A percentile compares a stretch with the other conserved stretches of the same genome.
These are phyloP conservation scores for Notodonta dromedarius DNA, from an alignment of 2,888 invertebrate genomes.

Conservation along the genomic window DNA sequence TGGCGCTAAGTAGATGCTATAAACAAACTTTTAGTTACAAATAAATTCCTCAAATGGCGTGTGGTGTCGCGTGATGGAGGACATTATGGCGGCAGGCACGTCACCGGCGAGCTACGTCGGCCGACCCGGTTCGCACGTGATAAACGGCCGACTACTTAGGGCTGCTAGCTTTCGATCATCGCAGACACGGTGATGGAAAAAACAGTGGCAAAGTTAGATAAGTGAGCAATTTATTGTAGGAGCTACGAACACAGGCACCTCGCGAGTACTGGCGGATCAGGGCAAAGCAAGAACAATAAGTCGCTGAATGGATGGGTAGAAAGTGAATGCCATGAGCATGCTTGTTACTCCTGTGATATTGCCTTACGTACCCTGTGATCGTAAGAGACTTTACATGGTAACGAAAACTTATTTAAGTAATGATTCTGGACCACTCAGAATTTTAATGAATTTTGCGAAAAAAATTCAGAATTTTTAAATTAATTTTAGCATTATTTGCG, in stretches of 20 bases:
- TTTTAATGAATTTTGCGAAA: too few species aligned
- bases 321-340: too few species aligned
- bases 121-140: slow-evolving; percentile 68
- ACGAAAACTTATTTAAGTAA: too few species aligned
- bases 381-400: too few species aligned
- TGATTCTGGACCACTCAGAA: too few species aligned
- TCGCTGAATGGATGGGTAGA: too few species aligned
- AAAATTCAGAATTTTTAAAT: too few species aligned
- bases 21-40: slow-evolving; percentile 42
- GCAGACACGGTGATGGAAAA: slow-evolving; percentile 6
- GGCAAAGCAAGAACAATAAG: slow-evolving; percentile 2
- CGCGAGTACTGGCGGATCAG: neutral
- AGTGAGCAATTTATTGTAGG: slow-evolving; percentile 4
- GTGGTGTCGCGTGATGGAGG: slow-evolving; percentile 68
- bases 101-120: slow-evolving; percentile 56
- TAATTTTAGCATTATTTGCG: too few species aligned
- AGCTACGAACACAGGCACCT: neutral
- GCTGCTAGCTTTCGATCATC: slow-evolving; percentile 7
- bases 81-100: slow-evolving; percentile 69
- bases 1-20: slow-evolving; percentile 31
- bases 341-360: too few species aligned
- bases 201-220: slow-evolving; percentile 6
- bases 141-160: slow-evolving; percentile 50
- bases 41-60: slow-evolving; percentile 63
- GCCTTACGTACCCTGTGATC: too few species aligned